Evolutionary conservation across 2,888 invertebrate genomes (phyloP).

Genomic region (Agrypnus murinus): DNA sequence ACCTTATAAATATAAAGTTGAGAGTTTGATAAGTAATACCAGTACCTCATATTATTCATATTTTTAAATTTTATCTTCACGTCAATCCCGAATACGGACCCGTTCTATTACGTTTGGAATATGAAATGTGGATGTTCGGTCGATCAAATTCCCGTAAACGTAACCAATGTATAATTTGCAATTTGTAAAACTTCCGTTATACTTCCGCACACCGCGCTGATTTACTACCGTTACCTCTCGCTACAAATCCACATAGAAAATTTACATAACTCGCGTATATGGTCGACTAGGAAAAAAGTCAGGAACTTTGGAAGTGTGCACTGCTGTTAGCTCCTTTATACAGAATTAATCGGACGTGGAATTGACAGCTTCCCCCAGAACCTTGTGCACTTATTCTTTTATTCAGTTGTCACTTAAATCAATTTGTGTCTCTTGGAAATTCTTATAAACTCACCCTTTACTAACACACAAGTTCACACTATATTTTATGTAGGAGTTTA

Average conservation of each 20-base stretch:
- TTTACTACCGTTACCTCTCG: conserved; percentile 15
- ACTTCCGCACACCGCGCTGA: conserved; percentile 10
- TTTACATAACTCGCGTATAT: conserved; percentile 34
- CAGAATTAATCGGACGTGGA: conserved; percentile 44
- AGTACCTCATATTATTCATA: conserved; percentile 30
- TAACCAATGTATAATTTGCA: conserved; percentile 31
- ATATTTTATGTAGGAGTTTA: not conserved
- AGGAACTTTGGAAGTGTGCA: conserved; percentile 16
- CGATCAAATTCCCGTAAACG: conserved; percentile 24
- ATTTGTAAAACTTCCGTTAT: conserved; percentile 23
- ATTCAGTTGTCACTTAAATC: conserved; percentile 38
- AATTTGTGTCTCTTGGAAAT: conserved; percentile 29
- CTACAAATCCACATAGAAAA: conserved; percentile 25
- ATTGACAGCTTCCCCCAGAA: conserved; percentile 36
- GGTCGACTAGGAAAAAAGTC: conserved; percentile 14
- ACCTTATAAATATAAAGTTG: conserved; percentile 62
- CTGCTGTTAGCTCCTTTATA: conserved; percentile 18
- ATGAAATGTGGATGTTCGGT: not conserved
- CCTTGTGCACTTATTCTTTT: conserved; percentile 32
- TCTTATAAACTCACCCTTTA: conserved; percentile 8
- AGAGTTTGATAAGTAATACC: conserved; percentile 52
- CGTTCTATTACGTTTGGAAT: not conserved
- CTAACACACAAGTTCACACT: not conserved
- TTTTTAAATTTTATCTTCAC: conserved; percentile 21
- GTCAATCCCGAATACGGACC: not conserved